Evolutionary conservation across 1,140 invertebrate species (phyloP), one percentile per base, ranked within the genome.

Genomic region (Neelides sp.): DNA sequence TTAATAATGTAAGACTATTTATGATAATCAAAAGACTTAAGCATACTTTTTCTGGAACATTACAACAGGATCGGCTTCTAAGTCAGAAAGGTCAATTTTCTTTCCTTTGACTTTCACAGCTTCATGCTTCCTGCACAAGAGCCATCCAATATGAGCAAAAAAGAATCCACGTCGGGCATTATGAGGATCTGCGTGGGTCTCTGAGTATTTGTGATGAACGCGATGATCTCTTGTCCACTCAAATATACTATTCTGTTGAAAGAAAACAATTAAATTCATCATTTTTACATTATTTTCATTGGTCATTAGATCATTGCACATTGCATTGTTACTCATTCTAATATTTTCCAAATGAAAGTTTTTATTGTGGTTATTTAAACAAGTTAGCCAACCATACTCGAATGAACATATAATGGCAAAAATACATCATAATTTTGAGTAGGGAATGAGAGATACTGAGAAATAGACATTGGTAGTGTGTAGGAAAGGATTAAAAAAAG

Each of bases 141-240:
- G 70, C 93, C 93, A 97, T 7, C 93, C 93, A 45, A 96, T 76
- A 63, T 97, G 93, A 0, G 92, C 76, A 68, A 96, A 97, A 73
- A 98, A 97, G 70, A 97, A 94, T 2, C 92, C 93, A 10, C 91
- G 75, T 5, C 76, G 88, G 2, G 89, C 86, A 67, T 96, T 95
- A 63, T 97, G 91, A 0, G 93, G 92, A 71, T 97, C 92, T 3
- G 91, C 92, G 67, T 95, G 78, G 0, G 93, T 96, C 68, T 97
- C 93, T 3, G 83, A 86, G 70, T 81, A 96, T 66, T 96, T 96
- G 71, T 97, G 93, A 66, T 98, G 93, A 53, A 94, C 85, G 56
- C 93, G 75, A 69, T 98, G 93, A 67, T 96, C 92, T 49, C 92
- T 74, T 0, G 81, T 76, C 92, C 93, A 97, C 65, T 94, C 90